Conservation (phyloP, 1,140 invertebrate species). For the Thaumatotibia leucotreta region DNA sequence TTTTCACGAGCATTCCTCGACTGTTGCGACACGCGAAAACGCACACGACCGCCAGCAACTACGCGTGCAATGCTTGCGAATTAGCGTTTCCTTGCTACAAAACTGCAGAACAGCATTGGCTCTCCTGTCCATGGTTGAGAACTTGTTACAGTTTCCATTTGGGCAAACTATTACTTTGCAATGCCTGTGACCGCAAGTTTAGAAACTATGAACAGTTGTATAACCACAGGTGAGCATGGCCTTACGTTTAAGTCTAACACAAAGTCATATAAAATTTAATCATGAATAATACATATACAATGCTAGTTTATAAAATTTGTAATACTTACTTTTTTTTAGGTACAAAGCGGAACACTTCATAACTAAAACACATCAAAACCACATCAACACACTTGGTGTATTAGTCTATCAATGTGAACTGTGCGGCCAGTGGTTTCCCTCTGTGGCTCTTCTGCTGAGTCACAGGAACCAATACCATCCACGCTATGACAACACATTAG, state of each 20-base stretch:
- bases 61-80: conserved; percentile 62
- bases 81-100: conserved; percentile 59
- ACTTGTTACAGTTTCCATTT: conserved; percentile 59
- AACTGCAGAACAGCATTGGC: conserved; percentile 61
- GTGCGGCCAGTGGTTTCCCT: conserved; percentile 50
- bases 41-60: conserved; percentile 56
- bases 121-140: conserved; percentile 54
- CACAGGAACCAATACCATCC: conserved; percentile 53
- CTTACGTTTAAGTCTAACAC: too few relatives aligned
- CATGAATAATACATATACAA: too few relatives aligned
- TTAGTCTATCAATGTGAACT: conserved; percentile 62
- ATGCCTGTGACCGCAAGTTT: conserved; percentile 69
- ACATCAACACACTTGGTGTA: conserved; percentile 25
- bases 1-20: conserved; percentile 64
- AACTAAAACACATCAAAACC: conserved; percentile 40
- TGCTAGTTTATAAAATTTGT: too few relatives aligned
- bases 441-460: conserved; percentile 37
- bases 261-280: background rate
- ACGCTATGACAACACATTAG: conserved; percentile 21
- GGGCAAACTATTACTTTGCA: conserved; percentile 63
- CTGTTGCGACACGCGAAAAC: conserved; percentile 54
- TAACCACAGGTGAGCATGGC: conserved; percentile 56
- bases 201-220: conserved; percentile 67
- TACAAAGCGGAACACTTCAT: conserved; percentile 64
- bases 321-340: conserved; percentile 29